Evolutionary conservation across 1,140 invertebrate species (phyloP), one percentile per base, ranked within the genome.

Genomic region (Bombus vancouverensis): DNA sequence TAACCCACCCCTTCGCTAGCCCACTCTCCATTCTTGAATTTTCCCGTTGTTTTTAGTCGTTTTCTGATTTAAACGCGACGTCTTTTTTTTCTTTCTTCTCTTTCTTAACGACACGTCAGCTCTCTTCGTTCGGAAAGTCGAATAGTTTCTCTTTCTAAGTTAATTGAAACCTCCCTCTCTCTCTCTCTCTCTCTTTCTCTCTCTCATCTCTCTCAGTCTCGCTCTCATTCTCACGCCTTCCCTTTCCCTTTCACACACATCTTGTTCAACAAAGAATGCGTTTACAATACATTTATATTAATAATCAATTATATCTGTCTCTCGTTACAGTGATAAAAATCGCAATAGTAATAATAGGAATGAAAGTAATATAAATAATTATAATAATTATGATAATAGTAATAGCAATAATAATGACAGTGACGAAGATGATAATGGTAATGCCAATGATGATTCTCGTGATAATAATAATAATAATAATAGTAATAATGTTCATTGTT

Each of bases 301-400:
- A 25, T 59, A 72, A 59, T 72, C 47, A 81, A 81, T 81, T 37
- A 37, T 62, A 18, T 73, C 28, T 78, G 47, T 44, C 37, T 83
- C 28, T 59, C 9, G 34, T 76, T 78, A 75, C 74, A 76, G 62
- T 75, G 92, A 94, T 90, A 93, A 93, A 94, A 95, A 93, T 91
- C 85, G 86, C 65, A 80, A 73, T 89, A 89, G 91, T 71, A 44
- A 44, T 72, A 72, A 72, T 87, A 71, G 81, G 83, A 86, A 85
- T 91, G 87, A 92, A 80, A 74, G 80, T 75, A 72, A 72, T 59
- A n/a, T 34, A 34, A 68, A 68, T 68, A 25, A 68, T 34, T 22
- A 9, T 79, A 89, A 92, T 53, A 13, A 78, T 91, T 18, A 77
- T 39, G n/a, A 88, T 90, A 82, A 92, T 93, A 90, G 88, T 93